phyloP scores from a whole-genome alignment of 2,797 vertebrate genomes.

The Tenualosa thibaudeaui region DNA sequence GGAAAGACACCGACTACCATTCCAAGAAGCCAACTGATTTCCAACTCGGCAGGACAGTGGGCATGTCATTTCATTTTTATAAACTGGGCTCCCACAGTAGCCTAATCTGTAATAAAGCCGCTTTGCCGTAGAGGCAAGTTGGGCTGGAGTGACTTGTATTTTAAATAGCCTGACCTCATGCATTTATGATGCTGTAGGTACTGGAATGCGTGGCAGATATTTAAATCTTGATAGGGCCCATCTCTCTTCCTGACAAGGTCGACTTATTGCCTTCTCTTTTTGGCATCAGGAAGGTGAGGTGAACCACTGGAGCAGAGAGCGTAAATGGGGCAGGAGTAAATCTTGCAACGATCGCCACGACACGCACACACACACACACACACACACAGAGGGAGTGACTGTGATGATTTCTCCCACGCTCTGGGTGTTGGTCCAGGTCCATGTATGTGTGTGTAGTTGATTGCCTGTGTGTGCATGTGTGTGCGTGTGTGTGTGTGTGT shows the following conservation, averaged over 20 bases:
- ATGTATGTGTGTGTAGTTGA: constrained; percentile 36
- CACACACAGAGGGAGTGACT: not conserved
- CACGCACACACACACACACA: not conserved
- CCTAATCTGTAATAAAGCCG: not conserved
- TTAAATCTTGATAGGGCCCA: constrained; percentile 21
- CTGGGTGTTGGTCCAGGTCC: not conserved
- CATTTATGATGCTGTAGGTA: not conserved
- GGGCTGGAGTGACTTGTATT: not conserved
- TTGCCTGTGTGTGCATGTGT: constrained; percentile 6
- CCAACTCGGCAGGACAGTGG: not conserved
- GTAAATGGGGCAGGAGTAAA: constrained; percentile 9
- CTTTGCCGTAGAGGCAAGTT: not conserved
- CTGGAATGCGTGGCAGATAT: not conserved
- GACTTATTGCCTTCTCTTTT: not conserved
- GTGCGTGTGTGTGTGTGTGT: not conserved
- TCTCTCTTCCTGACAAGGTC: constrained; percentile 15
- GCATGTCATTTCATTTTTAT: not conserved
- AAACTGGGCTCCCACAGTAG: not conserved
- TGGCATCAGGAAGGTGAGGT: not conserved
- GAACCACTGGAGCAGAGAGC: not conserved
- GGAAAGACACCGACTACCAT: not conserved
- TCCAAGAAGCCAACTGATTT: not conserved
- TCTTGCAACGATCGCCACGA: not conserved
- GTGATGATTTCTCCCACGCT: not conserved
- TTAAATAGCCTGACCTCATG: constrained; percentile 12